Percentiles rank a stretch among this genome's conserved stretches.
phyloP scores from a whole-genome alignment of 2,888 invertebrate species.

The Euproctis similis region DNA sequence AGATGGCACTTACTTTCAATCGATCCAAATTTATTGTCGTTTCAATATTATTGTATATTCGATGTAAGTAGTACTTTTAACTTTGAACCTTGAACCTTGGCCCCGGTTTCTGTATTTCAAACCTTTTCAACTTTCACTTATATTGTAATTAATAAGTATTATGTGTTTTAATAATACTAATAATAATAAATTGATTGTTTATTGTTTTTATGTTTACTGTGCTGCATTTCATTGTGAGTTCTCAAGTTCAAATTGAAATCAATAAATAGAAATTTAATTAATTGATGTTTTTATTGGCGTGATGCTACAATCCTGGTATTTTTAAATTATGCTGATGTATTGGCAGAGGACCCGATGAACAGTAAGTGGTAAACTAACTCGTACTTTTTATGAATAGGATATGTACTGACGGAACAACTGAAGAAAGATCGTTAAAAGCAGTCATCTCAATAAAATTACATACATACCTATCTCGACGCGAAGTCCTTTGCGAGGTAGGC shows the following conservation, averaged over 20 bases:
- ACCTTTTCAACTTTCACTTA: no score
- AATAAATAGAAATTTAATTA: constrained; percentile 72
- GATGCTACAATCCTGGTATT: no score
- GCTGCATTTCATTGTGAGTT: constrained; percentile 76
- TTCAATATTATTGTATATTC: constrained; percentile 36
- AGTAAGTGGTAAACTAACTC: no score
- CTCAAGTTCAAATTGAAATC: constrained; percentile 75
- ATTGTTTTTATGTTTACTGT: constrained; percentile 69
- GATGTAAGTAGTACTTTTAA: constrained; percentile 53
- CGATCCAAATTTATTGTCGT: constrained; percentile 40
- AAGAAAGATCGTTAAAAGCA: no score
- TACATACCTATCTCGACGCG: no score
- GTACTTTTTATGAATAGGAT: no score
- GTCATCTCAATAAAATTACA: no score
- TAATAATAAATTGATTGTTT: constrained; percentile 68
- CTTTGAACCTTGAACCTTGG: constrained; percentile 52
- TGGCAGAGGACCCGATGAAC: no score
- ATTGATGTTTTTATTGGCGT: constrained; percentile 64
- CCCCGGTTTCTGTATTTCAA: constrained; percentile 58
- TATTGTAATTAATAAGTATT: constrained; percentile 59
- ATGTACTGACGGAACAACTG: no score
- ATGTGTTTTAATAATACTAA: constrained; percentile 44
- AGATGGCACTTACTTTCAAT: constrained; percentile 40
- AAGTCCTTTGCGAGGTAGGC: no score
- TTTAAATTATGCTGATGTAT: no score